Conservation (phyloP, 2,113 vertebrate genomes). For the Halichoerus grypus region DNA sequence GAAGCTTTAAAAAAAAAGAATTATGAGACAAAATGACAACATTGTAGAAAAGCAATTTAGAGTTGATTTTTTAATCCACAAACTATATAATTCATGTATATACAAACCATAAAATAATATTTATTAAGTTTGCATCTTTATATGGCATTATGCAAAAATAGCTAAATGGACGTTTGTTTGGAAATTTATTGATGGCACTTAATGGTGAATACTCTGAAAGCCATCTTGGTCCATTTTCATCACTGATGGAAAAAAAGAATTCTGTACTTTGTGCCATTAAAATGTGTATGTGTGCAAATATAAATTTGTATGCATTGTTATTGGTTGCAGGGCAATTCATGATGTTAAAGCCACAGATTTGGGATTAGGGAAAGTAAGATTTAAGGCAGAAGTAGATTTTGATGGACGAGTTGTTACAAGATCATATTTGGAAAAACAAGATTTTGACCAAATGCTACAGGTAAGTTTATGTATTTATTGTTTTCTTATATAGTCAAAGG, state of each 20-base stretch:
- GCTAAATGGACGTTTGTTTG: neutral
- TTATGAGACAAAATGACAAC: constrained; percentile 20
- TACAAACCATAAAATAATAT: neutral
- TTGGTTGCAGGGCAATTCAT: constrained; percentile 94
- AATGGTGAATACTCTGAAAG: neutral
- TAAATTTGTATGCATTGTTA: constrained; percentile 12
- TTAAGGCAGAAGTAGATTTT: constrained; percentile 99
- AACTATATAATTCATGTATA: neutral
- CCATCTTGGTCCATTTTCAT: neutral
- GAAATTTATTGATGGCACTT: neutral
- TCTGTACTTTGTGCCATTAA: neutral
- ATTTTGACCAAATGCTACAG: constrained; percentile 96
- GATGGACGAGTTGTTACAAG: constrained; percentile 98
- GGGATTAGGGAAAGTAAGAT: constrained; percentile 98
- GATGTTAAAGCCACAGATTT: constrained; percentile 99
- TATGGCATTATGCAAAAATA: neutral
- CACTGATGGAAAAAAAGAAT: neutral
- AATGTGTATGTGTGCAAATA: neutral
- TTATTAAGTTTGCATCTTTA: neutral
- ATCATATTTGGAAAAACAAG: constrained; percentile 99
- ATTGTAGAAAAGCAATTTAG: constrained; percentile 39
- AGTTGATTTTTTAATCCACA: constrained; percentile 6
- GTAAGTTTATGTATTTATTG: constrained; percentile 87
- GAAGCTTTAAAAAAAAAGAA: neutral
- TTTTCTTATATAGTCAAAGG: constrained; percentile 41